Conservation (phyloP, 30 jellyfish, hydroid and myxozoan genomes). For the Catostylus mosaicus region DNA sequence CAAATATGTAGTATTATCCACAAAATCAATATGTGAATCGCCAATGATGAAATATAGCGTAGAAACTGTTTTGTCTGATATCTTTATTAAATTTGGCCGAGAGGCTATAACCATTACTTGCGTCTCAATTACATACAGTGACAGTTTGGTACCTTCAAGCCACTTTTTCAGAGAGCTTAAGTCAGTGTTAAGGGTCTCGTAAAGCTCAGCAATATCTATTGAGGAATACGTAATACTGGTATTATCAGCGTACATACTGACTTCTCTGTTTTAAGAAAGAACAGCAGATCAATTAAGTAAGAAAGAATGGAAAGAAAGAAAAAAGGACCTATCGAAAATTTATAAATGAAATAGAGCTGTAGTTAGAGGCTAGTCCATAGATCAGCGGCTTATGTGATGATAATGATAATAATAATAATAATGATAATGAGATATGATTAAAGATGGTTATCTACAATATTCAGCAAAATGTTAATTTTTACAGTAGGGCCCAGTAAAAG, state of each 20-base stretch:
- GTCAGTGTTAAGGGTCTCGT: background rate
- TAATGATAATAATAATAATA: too few species aligned
- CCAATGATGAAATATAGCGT: background rate
- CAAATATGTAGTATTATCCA: conserved; percentile 8
- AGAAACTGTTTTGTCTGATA: background rate
- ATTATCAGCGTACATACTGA: conserved; percentile 2
- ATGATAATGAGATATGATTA: too few species aligned
- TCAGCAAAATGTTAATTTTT: too few species aligned
- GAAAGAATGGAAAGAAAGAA: too few species aligned
- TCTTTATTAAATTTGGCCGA: conserved; percentile 9
- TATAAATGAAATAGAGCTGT: too few species aligned
- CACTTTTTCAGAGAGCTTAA: conserved; percentile 1
- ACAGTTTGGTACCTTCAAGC: background rate
- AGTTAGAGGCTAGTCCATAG: too few species aligned
- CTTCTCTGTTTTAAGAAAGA: background rate
- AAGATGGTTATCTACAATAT: too few species aligned
- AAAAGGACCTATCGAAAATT: too few species aligned
- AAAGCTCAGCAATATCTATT: background rate
- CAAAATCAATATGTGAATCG: conserved; percentile 5
- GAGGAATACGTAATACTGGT: background rate
- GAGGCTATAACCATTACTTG: background rate
- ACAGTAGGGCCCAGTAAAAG: too few species aligned
- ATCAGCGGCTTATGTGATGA: too few species aligned
- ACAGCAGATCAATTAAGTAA: too few species aligned
- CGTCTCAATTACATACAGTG: background rate